Conservation (phyloP, 2,113 vertebrate genomes). For the Arvicanthis niloticus region DNA sequence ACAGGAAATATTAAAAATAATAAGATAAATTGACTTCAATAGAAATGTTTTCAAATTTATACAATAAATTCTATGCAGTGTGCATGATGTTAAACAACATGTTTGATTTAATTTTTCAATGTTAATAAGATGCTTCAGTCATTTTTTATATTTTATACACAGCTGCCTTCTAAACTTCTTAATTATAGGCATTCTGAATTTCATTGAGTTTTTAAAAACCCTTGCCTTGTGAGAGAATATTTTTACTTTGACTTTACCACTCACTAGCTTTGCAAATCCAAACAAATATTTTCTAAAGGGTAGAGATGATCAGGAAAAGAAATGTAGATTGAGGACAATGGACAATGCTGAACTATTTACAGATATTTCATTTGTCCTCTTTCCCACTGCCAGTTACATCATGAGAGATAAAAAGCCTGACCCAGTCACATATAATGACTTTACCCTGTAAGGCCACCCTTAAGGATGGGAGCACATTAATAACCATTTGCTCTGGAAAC, state of each 20-base stretch:
- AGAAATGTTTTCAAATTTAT: constrained; percentile 27
- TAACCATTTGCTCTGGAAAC: constrained; percentile 46
- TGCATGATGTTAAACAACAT: background rate
- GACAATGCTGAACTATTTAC: background rate
- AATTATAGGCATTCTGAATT: constrained; percentile 7
- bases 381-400: constrained; percentile 61
- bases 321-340: background rate
- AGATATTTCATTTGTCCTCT: constrained; percentile 62
- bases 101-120: constrained; percentile 9
- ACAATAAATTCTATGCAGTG: background rate
- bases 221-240: constrained; percentile 24
- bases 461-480: constrained; percentile 63
- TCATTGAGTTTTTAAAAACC: background rate
- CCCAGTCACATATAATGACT: constrained; percentile 24
- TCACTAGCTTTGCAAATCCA: background rate
- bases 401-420: constrained; percentile 56
- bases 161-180: constrained; percentile 7
- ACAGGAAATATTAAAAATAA: background rate
- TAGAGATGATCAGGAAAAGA: constrained; percentile 19
- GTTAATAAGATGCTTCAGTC: background rate
- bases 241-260: background rate
- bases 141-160: background rate
- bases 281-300: constrained; percentile 12
- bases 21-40: background rate
- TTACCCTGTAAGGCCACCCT: background rate